phyloP scores from a whole-genome alignment of 2,888 invertebrate genomes.

The Anorthoa munda region DNA sequence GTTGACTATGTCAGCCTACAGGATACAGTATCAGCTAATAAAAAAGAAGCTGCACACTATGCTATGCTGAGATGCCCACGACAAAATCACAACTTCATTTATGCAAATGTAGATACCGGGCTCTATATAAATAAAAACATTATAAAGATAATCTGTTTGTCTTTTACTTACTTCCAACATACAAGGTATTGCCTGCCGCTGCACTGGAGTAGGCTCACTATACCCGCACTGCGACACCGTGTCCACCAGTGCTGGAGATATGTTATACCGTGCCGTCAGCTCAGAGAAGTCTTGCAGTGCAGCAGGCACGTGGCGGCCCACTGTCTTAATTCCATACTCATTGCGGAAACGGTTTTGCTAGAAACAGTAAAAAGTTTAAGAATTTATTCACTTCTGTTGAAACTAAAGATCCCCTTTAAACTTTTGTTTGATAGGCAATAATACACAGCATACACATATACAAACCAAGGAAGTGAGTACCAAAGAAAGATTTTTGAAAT shows the following conservation, averaged over 20 bases:
- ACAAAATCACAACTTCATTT: no score
- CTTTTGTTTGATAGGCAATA: no score
- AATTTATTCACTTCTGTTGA: not conserved
- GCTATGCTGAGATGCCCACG: not conserved
- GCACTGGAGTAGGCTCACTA: slow-evolving; percentile 95
- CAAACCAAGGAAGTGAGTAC: no score
- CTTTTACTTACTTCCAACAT: slow-evolving; percentile 93
- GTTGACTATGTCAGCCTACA: no score
- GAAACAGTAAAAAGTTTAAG: slow-evolving; percentile 49
- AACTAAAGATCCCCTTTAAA: no score
- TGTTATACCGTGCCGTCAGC: slow-evolving; percentile 89
- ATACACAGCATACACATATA: no score
- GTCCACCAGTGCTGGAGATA: slow-evolving; percentile 91
- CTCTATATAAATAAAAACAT: no score
- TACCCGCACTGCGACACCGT: slow-evolving; percentile 94
- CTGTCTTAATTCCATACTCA: slow-evolving; percentile 94
- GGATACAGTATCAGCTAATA: not conserved
- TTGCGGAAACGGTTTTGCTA: slow-evolving; percentile 95
- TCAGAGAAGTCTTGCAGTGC: slow-evolving; percentile 94
- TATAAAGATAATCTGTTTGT: no score
- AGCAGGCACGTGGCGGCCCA: slow-evolving; percentile 95
- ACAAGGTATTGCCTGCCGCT: slow-evolving; percentile 97
- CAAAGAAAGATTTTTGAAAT: no score
- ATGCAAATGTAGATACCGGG: no score
- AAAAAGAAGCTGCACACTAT: not conserved